A percentile compares a stretch with the other conserved stretches of the same genome.
phyloP scores from a whole-genome alignment of 2,888 invertebrate species.

The Ornithoptera priamus region DNA sequence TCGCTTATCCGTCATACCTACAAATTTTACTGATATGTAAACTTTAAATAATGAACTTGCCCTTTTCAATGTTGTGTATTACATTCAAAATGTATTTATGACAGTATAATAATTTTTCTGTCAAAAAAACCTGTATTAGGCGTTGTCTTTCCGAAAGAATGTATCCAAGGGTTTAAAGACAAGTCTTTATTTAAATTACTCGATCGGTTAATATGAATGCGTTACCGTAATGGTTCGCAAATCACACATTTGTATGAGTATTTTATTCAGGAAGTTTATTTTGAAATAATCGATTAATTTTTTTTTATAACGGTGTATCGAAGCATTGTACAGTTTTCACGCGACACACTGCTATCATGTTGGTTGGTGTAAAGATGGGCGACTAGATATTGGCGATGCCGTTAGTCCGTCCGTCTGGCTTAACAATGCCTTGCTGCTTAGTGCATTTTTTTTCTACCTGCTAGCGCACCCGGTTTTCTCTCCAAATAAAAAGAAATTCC shows the following conservation, averaged over 20 bases:
- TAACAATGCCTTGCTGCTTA: constrained; percentile 62
- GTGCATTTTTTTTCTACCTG: constrained; percentile 49
- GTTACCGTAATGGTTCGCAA: no score
- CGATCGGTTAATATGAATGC: no score
- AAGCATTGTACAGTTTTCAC: neutral
- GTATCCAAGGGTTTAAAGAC: no score
- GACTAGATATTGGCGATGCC: constrained; percentile 67
- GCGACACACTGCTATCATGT: neutral
- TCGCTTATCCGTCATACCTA: neutral
- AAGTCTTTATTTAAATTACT: no score
- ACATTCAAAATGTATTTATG: no score
- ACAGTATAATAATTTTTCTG: no score
- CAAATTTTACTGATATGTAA: no score
- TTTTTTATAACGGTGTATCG: neutral
- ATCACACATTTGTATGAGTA: no score
- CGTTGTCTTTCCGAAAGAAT: no score
- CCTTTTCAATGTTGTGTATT: no score
- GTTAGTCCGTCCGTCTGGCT: constrained; percentile 66
- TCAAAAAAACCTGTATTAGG: no score
- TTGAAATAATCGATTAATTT: neutral
- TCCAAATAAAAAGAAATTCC: neutral
- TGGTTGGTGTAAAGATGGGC: constrained; percentile 46
- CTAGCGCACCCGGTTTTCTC: constrained; percentile 32
- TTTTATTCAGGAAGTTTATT: neutral
- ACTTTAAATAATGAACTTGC: no score